Evolutionary conservation across 2,888 invertebrate species (phyloP).

Genomic region (Helleia helle): DNA sequence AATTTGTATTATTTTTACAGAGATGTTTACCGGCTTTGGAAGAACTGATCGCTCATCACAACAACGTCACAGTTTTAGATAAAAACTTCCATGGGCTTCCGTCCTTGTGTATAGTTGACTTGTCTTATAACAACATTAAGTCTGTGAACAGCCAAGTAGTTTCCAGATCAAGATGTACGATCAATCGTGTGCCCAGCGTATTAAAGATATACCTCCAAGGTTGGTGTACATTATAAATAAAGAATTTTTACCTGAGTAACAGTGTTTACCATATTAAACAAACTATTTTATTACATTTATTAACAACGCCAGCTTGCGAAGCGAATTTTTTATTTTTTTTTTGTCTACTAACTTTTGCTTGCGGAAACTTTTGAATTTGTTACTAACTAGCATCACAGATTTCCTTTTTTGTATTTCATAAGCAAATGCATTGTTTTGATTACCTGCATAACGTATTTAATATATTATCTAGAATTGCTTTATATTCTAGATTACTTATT

Average conservation of each 20-base stretch:
- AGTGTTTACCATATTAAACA: too few relatives aligned
- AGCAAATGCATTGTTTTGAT: too few relatives aligned
- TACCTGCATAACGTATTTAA: too few relatives aligned
- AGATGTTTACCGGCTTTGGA: conserved; percentile 85
- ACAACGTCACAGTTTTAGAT: conserved; percentile 82
- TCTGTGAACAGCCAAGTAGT: conserved; percentile 83
- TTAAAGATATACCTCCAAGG: conserved; percentile 87
- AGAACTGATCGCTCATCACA: conserved; percentile 83
- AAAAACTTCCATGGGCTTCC: conserved; percentile 89
- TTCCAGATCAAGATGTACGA: conserved; percentile 84
- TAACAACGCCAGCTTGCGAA: not conserved
- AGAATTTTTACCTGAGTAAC: too few relatives aligned
- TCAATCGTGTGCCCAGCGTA: conserved; percentile 84
- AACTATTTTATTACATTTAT: too few relatives aligned
- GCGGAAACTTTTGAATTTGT: not conserved
- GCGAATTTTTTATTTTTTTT: not conserved
- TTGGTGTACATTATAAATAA: conserved; percentile 60
- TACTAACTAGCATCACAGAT: not conserved
- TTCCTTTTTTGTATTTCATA: too few relatives aligned
- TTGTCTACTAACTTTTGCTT: not conserved
- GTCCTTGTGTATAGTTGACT: conserved; percentile 84
- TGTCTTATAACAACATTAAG: conserved; percentile 84
- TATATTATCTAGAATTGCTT: too few relatives aligned
- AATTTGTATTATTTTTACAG: conserved; percentile 74
- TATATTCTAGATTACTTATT: too few relatives aligned